Conservation (phyloP, 2,113 vertebrate species). For the Stegastes partitus region DNA sequence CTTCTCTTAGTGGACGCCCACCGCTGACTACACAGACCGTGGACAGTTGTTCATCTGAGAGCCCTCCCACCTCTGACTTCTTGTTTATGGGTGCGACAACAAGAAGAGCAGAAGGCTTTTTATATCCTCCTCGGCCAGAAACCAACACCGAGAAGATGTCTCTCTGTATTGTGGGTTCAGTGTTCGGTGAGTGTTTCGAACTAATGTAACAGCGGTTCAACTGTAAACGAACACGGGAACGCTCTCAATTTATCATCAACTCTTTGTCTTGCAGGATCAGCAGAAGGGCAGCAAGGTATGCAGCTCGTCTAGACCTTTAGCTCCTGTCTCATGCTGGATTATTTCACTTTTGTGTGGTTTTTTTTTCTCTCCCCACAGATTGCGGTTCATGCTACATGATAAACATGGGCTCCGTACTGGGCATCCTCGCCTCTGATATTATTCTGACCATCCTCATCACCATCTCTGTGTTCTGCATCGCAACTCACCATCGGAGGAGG, state of each 20-base stretch:
- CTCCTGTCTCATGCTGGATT: not conserved
- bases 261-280: slow-evolving; percentile 70
- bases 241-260: not conserved
- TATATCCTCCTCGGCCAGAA: slow-evolving; percentile 30
- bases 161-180: slow-evolving; percentile 60
- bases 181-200: slow-evolving; percentile 74
- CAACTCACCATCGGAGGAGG: slow-evolving; percentile 59
- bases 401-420: slow-evolving; percentile 72
- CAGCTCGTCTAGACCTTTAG: not conserved
- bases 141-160: slow-evolving; percentile 65
- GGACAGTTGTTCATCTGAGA: slow-evolving; percentile 4
- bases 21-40: not conserved
- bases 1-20: slow-evolving; percentile 28
- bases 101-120: slow-evolving; percentile 15
- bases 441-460: slow-evolving; percentile 82
- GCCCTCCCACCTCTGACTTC: not conserved
- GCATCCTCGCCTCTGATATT: slow-evolving; percentile 80
- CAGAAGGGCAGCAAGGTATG: slow-evolving; percentile 76
- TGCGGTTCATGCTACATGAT: slow-evolving; percentile 81
- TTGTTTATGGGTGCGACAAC: slow-evolving; percentile 9
- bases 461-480: slow-evolving; percentile 79
- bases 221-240: not conserved
- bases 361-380: slow-evolving; percentile 63
- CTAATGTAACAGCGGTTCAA: too few relatives aligned
- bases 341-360: not conserved